A percentile compares a stretch with the other conserved stretches of the same genome.
phyloP scores from a whole-genome alignment of 2,797 vertebrate genomes.

The Manis javanica region DNA sequence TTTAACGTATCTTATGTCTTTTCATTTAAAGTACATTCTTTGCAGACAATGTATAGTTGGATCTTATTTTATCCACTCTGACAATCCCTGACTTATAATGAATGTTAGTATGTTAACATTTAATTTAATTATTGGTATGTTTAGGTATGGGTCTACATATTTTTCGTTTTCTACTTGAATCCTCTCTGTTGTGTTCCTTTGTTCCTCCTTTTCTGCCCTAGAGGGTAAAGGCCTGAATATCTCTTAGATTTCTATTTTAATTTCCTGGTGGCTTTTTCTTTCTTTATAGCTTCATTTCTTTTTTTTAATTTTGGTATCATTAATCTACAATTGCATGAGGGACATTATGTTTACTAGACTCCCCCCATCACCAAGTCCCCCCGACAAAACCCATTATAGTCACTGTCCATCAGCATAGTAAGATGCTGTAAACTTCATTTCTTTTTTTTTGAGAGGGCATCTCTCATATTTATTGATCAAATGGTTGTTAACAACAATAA shows the following conservation, averaged over 20 bases:
- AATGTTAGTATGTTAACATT: background rate
- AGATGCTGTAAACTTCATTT: too few relatives aligned
- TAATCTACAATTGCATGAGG: too few relatives aligned
- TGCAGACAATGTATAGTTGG: background rate
- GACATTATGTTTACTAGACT: too few relatives aligned
- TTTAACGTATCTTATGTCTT: background rate
- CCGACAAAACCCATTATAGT: too few relatives aligned
- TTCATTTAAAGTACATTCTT: background rate
- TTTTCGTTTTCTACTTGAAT: conserved; percentile 17
- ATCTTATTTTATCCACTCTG: background rate
- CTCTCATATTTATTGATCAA: too few relatives aligned
- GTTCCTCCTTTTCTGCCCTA: background rate
- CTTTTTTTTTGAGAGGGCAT: too few relatives aligned
- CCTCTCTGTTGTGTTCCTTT: background rate
- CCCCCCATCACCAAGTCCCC: too few relatives aligned
- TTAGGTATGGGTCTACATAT: background rate
- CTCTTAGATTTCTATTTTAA: conserved; percentile 36
- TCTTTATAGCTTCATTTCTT: too few relatives aligned
- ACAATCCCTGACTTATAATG: background rate
- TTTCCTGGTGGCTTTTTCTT: background rate
- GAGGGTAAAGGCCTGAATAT: background rate
- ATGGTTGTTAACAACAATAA: too few relatives aligned
- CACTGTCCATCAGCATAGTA: too few relatives aligned
- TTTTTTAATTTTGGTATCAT: too few relatives aligned
- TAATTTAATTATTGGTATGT: background rate